phyloP scores from a whole-genome alignment of 2,113 vertebrate species.

The Colaptes auratus region DNA sequence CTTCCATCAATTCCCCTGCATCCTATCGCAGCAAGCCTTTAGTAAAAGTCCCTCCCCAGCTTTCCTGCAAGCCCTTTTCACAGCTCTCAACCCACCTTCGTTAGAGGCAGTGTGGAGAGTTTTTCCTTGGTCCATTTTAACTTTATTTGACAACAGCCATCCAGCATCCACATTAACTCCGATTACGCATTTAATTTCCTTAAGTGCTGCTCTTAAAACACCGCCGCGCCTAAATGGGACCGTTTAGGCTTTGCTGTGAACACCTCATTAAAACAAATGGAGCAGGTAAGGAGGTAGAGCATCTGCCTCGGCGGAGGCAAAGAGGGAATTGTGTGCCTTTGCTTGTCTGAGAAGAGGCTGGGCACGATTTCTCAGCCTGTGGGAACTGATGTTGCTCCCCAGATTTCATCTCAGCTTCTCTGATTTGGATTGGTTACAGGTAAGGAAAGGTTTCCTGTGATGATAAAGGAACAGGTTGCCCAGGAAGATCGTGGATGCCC shows the following conservation, averaged over 20 bases:
- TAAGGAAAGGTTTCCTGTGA: background rate
- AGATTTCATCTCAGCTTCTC: conserved; percentile 19
- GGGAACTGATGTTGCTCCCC: background rate
- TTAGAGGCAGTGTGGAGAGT: conserved; percentile 23
- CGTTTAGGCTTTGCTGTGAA: conserved; percentile 49
- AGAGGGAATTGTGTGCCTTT: conserved; percentile 17
- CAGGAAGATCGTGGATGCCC: too few species aligned
- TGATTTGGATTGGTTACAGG: background rate
- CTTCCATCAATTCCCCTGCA: too few species aligned
- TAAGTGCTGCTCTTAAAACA: conserved; percentile 59
- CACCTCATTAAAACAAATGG: conserved; percentile 69
- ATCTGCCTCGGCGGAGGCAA: conserved; percentile 45
- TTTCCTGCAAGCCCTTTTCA: background rate
- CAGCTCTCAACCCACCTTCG: background rate
- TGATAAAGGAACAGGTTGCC: background rate
- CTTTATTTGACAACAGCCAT: conserved; percentile 64
- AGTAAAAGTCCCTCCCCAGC: too few species aligned
- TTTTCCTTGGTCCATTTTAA: conserved; percentile 53
- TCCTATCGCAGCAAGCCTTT: too few species aligned
- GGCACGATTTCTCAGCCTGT: conserved; percentile 14
- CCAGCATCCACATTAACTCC: conserved; percentile 41
- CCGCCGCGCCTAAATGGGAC: conserved; percentile 34
- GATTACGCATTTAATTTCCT: conserved; percentile 68
- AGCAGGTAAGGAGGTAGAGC: conserved; percentile 63
- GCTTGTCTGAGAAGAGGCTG: conserved; percentile 16